These are phyloP conservation scores for Clepsis dumicolana DNA, from an alignment of 2,888 invertebrate genomes.

Conservation along the genomic window DNA sequence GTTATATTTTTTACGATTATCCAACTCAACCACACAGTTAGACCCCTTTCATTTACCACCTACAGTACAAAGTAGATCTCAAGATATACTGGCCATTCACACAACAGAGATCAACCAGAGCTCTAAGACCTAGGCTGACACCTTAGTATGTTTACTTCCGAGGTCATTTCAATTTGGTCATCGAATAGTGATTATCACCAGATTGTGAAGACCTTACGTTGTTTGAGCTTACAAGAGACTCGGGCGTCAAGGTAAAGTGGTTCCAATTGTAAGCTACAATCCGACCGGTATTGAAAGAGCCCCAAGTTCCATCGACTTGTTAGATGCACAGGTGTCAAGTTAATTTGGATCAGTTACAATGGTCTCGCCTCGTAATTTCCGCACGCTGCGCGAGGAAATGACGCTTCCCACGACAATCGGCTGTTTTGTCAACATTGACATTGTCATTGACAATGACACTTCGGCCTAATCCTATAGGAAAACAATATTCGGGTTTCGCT, in stretches of 20 bases:
- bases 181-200: neutral
- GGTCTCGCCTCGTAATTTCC: constrained; percentile 21
- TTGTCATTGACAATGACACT: neutral
- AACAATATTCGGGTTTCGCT: neutral
- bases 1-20: neutral
- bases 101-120: neutral
- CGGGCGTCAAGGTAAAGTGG: constrained; percentile 22
- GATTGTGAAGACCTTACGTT: neutral
- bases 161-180: neutral
- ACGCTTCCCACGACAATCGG: constrained; percentile 16
- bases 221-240: neutral
- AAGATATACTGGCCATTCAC: neutral
- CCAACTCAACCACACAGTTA: neutral
- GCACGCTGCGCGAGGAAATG: constrained; percentile 10
- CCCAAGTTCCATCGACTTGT: neutral
- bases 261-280: neutral
- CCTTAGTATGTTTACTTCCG: neutral
- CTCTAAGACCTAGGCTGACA: neutral
- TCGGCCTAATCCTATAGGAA: neutral
- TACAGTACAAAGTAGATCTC: neutral
- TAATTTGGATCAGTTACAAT: constrained; percentile 8
- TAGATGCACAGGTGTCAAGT: neutral
- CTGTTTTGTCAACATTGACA: constrained; percentile 31
- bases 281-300: neutral
- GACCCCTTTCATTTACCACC: neutral